A percentile compares a stretch with the other conserved stretches of the same genome.
phyloP scores from a whole-genome alignment of 2,888 invertebrate genomes.

The Hypomecis punctinalis region DNA sequence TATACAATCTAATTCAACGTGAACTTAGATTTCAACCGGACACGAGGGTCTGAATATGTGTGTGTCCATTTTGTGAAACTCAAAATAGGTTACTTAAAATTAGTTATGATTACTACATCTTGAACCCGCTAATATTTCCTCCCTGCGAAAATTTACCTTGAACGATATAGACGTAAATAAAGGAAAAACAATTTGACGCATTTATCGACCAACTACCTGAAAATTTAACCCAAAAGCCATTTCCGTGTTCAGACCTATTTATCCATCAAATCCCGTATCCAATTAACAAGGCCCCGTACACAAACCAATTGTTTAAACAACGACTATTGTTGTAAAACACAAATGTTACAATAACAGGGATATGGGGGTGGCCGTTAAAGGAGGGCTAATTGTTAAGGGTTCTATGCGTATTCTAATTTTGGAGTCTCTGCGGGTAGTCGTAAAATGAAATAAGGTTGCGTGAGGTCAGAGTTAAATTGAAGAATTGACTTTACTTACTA shows the following conservation, averaged over 20 bases:
- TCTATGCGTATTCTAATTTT: conserved; percentile 28
- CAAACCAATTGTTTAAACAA: conserved; percentile 30
- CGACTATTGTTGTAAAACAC: conserved; percentile 39
- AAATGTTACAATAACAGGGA: conserved; percentile 37
- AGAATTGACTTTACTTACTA: conserved; percentile 1
- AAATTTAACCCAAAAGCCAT: neutral
- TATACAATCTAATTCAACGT: too few species aligned
- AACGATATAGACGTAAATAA: too few species aligned
- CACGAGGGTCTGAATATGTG: too few species aligned
- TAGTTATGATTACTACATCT: too few species aligned
- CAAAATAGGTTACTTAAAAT: too few species aligned
- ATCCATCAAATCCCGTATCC: conserved; percentile 48
- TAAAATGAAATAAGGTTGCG: conserved; percentile 23
- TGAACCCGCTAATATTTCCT: too few species aligned
- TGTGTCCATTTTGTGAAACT: too few species aligned
- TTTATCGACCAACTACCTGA: neutral
- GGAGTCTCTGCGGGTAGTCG: conserved; percentile 27
- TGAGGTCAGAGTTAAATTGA: conserved; percentile 8
- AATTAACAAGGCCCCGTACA: conserved; percentile 36
- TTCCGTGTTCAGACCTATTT: conserved; percentile 24
- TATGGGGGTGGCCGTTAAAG: conserved; percentile 33
- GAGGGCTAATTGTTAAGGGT: conserved; percentile 33
- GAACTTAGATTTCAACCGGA: too few species aligned
- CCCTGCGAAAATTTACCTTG: too few species aligned
- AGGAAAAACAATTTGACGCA: neutral